Evolutionary conservation across 2,797 vertebrate genomes (phyloP).

Genomic region (Picus viridis): DNA sequence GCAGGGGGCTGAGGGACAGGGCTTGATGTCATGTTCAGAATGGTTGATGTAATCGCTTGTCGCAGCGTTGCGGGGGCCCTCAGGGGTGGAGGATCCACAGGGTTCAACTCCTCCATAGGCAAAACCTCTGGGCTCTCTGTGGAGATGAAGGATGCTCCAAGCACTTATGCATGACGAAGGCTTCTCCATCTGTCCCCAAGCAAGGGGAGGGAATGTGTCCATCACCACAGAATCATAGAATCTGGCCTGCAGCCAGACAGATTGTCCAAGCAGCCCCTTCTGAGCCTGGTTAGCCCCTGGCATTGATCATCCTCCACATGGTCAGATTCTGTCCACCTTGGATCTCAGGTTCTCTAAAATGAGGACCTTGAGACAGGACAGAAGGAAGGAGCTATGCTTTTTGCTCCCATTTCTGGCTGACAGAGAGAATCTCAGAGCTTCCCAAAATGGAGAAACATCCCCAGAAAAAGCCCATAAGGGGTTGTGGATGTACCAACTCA

Average conservation of each 20-base stretch:
- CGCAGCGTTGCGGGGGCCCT: fast-evolving
- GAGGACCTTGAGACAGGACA: neutral
- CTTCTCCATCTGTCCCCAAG: fast-evolving
- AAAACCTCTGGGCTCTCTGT: neutral
- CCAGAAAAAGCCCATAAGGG: neutral
- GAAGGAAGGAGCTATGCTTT: neutral
- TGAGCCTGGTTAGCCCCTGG: neutral
- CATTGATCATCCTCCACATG: fast-evolving
- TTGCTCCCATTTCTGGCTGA: neutral
- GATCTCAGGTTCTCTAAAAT: neutral
- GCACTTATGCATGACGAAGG: neutral
- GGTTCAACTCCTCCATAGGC: neutral
- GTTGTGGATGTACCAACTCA: neutral
- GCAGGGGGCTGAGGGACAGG: neutral
- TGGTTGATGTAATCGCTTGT: neutral
- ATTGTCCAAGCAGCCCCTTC: neutral
- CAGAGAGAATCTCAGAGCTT: neutral
- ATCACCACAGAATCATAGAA: too few relatives aligned
- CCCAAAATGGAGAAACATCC: too few relatives aligned
- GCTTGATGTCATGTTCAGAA: neutral
- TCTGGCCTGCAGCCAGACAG: neutral
- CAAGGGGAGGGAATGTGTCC: fast-evolving
- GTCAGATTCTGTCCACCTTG: neutral
- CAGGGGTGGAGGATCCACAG: fast-evolving
- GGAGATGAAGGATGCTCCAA: neutral